Evolutionary conservation across 2,797 vertebrate genomes (phyloP), one percentile per base, ranked within the genome.

Genomic region (Ptychobarbus kaznakovi): DNA sequence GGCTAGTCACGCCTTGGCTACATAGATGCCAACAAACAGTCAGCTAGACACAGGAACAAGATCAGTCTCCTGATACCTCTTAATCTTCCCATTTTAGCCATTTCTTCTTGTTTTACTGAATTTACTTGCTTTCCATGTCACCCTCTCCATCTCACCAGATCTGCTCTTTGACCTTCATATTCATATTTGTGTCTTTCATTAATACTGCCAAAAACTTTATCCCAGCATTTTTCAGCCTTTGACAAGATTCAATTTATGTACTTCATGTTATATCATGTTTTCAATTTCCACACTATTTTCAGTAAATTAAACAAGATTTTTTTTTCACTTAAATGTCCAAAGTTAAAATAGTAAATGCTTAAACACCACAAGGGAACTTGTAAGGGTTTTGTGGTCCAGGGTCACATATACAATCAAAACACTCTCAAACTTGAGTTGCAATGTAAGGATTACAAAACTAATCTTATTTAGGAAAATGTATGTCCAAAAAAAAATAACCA

Each of bases 1-100:
- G 87, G 84, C 83, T 65, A 88, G 88, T 91, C 90, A 90, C 35
- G 42, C 92, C 90, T 92, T 87, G 83, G 87, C 89, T 88, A 88
- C 89, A 78, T 86, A 86, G 84, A 89, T 80, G 82, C 87, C 89
- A 91, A 89, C 11, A 78, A 83, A 87, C 49, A 77, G 61, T 32
- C 49, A 68, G 35, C 75, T 28, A 72, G 63, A 86, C 75, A 66
- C 16, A 12, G n/a, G 46, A 83, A 51, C 44, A 79, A 82, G 44
- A 72, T 28, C 49, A 35, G 42, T 2, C 46, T 46, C 58, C 38
- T 53, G 4, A 69, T 86, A 42, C 20, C 78, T 70, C 88, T n/a
- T 72, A 22, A 6, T 22, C 32, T 82, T 89, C 38, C 80, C 63
- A 75, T 16, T 22, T 73, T 56, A 75, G 44, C 5, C 53, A 56